These are phyloP conservation scores for Chiridota heheva DNA, from an alignment of 35 echinoderm and acorn worm species.

Conservation along the genomic window DNA sequence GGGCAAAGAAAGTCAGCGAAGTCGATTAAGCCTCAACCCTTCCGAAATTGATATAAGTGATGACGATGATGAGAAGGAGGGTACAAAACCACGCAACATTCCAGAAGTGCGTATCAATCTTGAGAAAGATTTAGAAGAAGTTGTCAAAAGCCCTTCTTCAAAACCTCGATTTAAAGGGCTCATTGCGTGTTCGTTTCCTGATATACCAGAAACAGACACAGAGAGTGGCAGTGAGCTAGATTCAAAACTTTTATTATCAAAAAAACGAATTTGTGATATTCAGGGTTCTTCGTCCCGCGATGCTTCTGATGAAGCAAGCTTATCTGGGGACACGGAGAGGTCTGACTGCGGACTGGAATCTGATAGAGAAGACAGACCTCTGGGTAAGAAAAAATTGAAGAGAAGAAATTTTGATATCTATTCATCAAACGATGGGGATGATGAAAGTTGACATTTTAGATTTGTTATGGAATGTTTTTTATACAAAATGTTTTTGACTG, in stretches of 20 bases:
- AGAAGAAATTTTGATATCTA: slow-evolving; percentile 40
- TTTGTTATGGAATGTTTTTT: too few relatives aligned
- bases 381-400: slow-evolving; percentile 41
- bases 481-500: too few relatives aligned
- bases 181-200: too few relatives aligned
- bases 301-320: slow-evolving; percentile 66
- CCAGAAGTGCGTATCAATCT: slow-evolving; percentile 41
- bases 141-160: too few relatives aligned
- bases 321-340: slow-evolving; percentile 60
- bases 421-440: slow-evolving; percentile 49
- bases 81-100: not conserved
- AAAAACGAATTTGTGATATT: slow-evolving; percentile 60
- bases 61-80: not conserved
- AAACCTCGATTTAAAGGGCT: too few relatives aligned
- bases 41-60: not conserved
- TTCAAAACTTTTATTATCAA: slow-evolving; percentile 26
- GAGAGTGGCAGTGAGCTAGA: slow-evolving; percentile 44
- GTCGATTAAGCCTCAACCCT: not conserved
- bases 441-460: slow-evolving; percentile 55
- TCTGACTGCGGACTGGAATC: slow-evolving; percentile 38
- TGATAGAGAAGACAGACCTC: slow-evolving; percentile 24
- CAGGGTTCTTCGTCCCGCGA: slow-evolving; percentile 59
- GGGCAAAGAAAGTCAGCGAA: not conserved
- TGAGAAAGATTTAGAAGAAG: not conserved
- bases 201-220: slow-evolving; percentile 22